A percentile compares a stretch with the other conserved stretches of the same genome.
phyloP scores from a whole-genome alignment of 2,888 invertebrate genomes.

The Sycophila texana region DNA sequence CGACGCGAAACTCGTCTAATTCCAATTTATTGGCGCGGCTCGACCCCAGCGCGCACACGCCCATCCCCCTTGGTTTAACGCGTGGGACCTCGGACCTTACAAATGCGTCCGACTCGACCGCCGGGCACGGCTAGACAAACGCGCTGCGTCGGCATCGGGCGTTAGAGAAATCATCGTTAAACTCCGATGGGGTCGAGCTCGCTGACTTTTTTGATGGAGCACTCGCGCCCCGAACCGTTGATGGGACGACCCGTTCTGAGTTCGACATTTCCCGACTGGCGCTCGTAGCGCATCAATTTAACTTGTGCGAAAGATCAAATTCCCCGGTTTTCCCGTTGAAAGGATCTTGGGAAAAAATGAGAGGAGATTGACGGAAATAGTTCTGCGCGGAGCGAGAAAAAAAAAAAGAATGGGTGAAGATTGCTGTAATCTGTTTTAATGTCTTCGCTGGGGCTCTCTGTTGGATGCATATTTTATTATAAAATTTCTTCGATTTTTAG shows the following conservation, averaged over 20 bases:
- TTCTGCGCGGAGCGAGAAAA: too few relatives aligned
- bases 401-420: too few relatives aligned
- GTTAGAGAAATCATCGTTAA: slow-evolving; percentile 31
- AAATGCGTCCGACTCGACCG: background rate
- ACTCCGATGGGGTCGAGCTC: background rate
- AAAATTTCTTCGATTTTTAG: too few relatives aligned
- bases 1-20: slow-evolving; percentile 26
- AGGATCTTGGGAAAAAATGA: too few relatives aligned
- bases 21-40: slow-evolving; percentile 27
- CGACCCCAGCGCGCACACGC: background rate
- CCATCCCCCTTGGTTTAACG: background rate
- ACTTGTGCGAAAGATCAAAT: too few relatives aligned
- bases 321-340: too few relatives aligned
- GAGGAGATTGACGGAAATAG: too few relatives aligned
- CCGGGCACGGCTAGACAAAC: background rate
- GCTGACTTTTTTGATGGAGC: slow-evolving; percentile 10
- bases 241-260: background rate
- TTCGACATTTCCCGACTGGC: too few relatives aligned
- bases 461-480: too few relatives aligned
- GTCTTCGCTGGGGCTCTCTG: too few relatives aligned
- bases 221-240: background rate
- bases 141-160: background rate
- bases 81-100: background rate
- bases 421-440: too few relatives aligned
- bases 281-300: too few relatives aligned